Conservation (phyloP, 2,888 invertebrate species). For the Cepaea hortensis region DNA sequence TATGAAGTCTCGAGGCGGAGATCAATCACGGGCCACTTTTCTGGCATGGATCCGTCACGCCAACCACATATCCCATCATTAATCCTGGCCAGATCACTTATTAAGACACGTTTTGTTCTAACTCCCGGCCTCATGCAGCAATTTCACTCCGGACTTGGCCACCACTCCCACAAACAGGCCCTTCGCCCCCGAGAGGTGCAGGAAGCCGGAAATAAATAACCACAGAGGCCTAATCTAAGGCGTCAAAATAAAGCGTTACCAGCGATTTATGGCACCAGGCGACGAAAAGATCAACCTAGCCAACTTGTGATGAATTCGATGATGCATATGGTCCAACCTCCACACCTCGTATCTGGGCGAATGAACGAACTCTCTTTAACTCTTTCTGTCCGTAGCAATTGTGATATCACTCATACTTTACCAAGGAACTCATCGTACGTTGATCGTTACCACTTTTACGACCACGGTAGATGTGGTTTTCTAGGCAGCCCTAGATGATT, state of each 20-base stretch:
- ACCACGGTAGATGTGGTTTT: too few relatives aligned
- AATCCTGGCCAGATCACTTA: constrained; percentile 57
- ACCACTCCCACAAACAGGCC: not conserved
- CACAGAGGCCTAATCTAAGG: constrained; percentile 50
- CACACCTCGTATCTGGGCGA: too few relatives aligned
- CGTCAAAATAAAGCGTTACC: constrained; percentile 44
- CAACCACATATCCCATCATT: constrained; percentile 57
- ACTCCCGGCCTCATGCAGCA: constrained; percentile 49
- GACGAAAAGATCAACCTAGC: constrained; percentile 29
- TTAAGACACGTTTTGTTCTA: constrained; percentile 58
- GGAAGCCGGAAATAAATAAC: constrained; percentile 54
- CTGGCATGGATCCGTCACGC: constrained; percentile 54
- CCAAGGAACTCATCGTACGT: too few relatives aligned
- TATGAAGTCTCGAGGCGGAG: constrained; percentile 54
- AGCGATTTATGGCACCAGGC: constrained; percentile 28
- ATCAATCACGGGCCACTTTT: constrained; percentile 56
- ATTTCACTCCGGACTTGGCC: constrained; percentile 31
- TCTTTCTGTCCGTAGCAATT: too few relatives aligned
- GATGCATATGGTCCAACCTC: constrained; percentile 10
- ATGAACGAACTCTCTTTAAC: too few relatives aligned
- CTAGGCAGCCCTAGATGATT: too few relatives aligned
- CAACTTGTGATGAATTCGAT: constrained; percentile 8
- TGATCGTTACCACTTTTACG: too few relatives aligned
- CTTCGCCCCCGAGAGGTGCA: not conserved
- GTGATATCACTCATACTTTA: too few relatives aligned